phyloP scores from a whole-genome alignment of 2,113 vertebrate genomes.

The Eidolon helvum region DNA sequence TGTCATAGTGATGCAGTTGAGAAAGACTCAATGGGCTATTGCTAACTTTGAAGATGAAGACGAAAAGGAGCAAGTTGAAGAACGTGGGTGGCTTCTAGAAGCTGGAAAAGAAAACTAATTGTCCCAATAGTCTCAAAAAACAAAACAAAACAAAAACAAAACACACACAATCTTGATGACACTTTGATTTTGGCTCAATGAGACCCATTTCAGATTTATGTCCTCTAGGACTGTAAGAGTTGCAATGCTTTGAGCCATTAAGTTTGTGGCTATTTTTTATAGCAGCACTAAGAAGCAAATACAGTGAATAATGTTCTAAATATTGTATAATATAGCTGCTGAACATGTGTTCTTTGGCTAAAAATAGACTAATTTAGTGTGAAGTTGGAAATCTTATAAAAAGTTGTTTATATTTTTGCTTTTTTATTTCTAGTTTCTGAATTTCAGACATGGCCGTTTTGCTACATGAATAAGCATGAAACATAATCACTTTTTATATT shows the following conservation, averaged over 20 bases:
- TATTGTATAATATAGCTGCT: not conserved
- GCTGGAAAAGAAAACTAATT: not conserved
- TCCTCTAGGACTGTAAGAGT: not conserved
- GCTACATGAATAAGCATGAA: not conserved
- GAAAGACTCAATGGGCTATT: not conserved
- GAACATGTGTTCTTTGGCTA: not conserved
- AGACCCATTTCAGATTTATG: not conserved
- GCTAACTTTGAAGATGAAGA: not conserved
- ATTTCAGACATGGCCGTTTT: not conserved
- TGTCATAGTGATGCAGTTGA: not conserved
- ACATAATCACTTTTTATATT: not conserved
- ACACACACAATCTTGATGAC: not conserved
- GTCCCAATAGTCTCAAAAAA: not conserved
- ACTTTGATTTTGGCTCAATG: not conserved
- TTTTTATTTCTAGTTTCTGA: slow-evolving; percentile 3
- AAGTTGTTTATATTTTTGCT: not conserved
- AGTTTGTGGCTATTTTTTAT: not conserved
- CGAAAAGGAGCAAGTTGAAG: not conserved
- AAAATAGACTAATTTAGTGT: not conserved
- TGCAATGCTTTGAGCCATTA: not conserved
- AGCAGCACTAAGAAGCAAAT: not conserved
- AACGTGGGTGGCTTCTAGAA: not conserved
- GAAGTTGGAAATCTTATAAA: not conserved
- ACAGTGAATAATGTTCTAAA: not conserved
- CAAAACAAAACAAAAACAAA: too few relatives aligned